Evolutionary conservation across 2,888 invertebrate species (phyloP).

Genomic region (Anticlea derivata): DNA sequence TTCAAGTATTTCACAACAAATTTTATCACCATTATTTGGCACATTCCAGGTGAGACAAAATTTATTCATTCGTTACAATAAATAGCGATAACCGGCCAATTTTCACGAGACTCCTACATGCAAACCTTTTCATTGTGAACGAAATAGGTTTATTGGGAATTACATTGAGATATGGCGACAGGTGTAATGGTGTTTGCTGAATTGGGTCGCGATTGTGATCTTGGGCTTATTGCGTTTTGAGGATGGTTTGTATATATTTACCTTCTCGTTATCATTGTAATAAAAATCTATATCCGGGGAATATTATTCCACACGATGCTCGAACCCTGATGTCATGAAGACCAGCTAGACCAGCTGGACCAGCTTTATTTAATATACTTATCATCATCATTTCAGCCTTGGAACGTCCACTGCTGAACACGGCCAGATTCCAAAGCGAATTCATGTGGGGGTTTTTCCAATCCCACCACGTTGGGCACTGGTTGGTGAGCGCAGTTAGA

Average conservation of each 20-base stretch:
- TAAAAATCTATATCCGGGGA: background rate
- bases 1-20: too few species aligned
- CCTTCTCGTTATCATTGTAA: background rate
- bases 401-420: too few species aligned
- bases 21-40: slow-evolving; percentile 12
- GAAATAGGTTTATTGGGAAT: slow-evolving; percentile 46
- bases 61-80: slow-evolving; percentile 25
- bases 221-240: slow-evolving; percentile 24
- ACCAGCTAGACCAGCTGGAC: too few species aligned
- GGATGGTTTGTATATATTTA: slow-evolving; percentile 20
- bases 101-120: slow-evolving; percentile 28
- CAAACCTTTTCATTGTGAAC: slow-evolving; percentile 33
- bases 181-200: slow-evolving; percentile 41
- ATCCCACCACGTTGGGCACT: too few species aligned
- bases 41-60: slow-evolving; percentile 16
- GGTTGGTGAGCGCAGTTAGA: too few species aligned
- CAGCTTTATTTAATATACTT: too few species aligned
- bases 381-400: too few species aligned
- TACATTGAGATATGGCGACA: slow-evolving; percentile 44
- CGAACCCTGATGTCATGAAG: too few species aligned
- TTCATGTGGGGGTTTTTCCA: too few species aligned
- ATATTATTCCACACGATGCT: too few species aligned
- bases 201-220: slow-evolving; percentile 41
- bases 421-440: too few species aligned
- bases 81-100: slow-evolving; percentile 27